These are phyloP conservation scores for Semicossyphus pulcher DNA, from an alignment of 2,113 vertebrate species.

Conservation along the genomic window DNA sequence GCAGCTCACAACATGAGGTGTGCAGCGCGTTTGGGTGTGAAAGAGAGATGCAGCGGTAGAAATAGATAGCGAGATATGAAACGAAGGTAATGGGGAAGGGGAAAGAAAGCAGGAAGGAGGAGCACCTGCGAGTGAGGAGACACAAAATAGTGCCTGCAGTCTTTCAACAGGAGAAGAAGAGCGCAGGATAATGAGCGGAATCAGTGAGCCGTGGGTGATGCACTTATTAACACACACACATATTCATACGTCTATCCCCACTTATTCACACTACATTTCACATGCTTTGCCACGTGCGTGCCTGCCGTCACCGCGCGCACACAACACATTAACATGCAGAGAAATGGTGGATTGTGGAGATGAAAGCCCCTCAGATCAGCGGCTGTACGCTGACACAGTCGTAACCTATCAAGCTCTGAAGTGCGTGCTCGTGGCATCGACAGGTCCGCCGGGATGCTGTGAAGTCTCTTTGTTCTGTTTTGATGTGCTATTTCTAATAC, in stretches of 20 bases:
- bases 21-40: constrained; percentile 7
- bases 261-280: constrained; percentile 15
- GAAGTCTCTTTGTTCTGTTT: constrained; percentile 74
- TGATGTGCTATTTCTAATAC: constrained; percentile 57
- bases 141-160: constrained; percentile 49
- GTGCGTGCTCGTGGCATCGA: constrained; percentile 55
- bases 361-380: constrained; percentile 76
- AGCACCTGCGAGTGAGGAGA: constrained; percentile 31
- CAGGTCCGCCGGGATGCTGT: constrained; percentile 63
- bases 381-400: constrained; percentile 63
- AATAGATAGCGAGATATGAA: constrained; percentile 1
- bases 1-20: constrained; percentile 26
- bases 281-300: constrained; percentile 50
- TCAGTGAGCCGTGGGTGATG: constrained; percentile 60
- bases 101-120: constrained; percentile 14
- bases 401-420: constrained; percentile 72
- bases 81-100: constrained; percentile 12
- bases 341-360: constrained; percentile 61
- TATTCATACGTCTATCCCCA: constrained; percentile 48
- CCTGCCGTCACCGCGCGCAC: constrained; percentile 6
- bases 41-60: constrained; percentile 3
- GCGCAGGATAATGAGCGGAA: constrained; percentile 68
- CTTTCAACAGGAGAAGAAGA: constrained; percentile 34
- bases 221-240: constrained; percentile 49
- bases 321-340: constrained; percentile 69